A percentile compares a stretch with the other conserved stretches of the same genome.
Conservation (phyloP, 2,888 invertebrate genomes). For the Latrodectus elegans region DNA sequence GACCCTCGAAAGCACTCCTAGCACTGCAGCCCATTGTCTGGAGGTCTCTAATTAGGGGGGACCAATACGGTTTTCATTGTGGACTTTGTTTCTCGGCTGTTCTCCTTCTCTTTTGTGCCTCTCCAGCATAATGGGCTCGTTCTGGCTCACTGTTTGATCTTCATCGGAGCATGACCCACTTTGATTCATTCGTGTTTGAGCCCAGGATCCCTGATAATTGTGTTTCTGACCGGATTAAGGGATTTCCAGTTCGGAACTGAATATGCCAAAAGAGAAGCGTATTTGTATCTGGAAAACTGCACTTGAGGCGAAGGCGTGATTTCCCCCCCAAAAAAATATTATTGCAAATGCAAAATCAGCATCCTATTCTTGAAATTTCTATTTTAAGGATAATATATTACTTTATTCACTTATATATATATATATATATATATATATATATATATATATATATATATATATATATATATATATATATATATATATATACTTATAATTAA, state of each 20-base stretch:
- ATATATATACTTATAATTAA: too few relatives aligned
- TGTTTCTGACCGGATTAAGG: constrained; percentile 3
- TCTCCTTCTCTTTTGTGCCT: constrained; percentile 7
- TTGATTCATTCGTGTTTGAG: constrained; percentile 14
- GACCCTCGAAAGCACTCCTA: constrained; percentile 10
- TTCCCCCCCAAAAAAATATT: too few relatives aligned
- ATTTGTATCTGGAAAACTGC: neutral
- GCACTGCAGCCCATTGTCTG: constrained; percentile 10
- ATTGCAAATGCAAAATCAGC: too few relatives aligned
- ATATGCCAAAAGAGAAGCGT: neutral
- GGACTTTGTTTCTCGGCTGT: constrained; percentile 20
- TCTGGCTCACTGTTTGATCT: constrained; percentile 24
- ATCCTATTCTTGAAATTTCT: too few relatives aligned
- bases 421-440: too few relatives aligned
- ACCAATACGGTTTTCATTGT: constrained; percentile 15
- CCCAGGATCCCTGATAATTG: neutral
- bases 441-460: too few relatives aligned
- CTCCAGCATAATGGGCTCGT: constrained; percentile 24
- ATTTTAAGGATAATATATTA: too few relatives aligned
- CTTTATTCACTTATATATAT: too few relatives aligned
- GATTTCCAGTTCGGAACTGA: neutral
- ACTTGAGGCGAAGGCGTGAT: neutral
- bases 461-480: too few relatives aligned
- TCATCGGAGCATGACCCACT: neutral
- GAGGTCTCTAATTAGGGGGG: constrained; percentile 22